These are phyloP conservation scores for Thryonomys swinderianus DNA, from an alignment of 2,113 vertebrate genomes.

Conservation along the genomic window DNA sequence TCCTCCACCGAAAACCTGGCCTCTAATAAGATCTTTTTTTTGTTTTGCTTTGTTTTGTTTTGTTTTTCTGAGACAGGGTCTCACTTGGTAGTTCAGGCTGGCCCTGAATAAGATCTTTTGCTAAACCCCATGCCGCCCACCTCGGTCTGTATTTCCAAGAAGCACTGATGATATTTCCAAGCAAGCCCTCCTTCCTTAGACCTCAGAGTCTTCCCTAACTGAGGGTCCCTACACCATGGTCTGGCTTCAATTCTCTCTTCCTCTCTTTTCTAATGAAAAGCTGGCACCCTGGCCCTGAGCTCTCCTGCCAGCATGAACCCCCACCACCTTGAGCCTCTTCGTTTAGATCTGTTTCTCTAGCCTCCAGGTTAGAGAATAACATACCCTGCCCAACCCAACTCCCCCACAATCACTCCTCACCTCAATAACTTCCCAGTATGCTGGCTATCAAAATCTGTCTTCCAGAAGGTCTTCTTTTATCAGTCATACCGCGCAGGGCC, in stretches of 20 bases:
- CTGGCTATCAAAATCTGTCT: neutral
- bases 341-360: neutral
- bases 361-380: neutral
- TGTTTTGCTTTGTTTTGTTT: too few species aligned
- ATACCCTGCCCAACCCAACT: neutral
- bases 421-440: neutral
- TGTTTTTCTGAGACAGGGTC: too few species aligned
- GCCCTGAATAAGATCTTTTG: neutral
- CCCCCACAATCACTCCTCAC: neutral
- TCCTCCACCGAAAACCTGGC: neutral
- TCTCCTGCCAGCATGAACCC: neutral
- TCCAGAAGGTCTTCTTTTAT: neutral
- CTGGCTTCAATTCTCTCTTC: neutral
- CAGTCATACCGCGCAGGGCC: neutral
- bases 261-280: neutral
- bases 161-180: neutral
- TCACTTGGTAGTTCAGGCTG: too few species aligned
- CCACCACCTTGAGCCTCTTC: neutral
- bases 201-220: neutral
- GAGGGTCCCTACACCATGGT: neutral
- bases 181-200: neutral
- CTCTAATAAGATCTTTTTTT: neutral
- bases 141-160: neutral
- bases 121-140: neutral
- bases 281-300: neutral